These are phyloP conservation scores for Macroramphosus scolopax DNA, from an alignment of 2,797 vertebrate species.

Conservation along the genomic window DNA sequence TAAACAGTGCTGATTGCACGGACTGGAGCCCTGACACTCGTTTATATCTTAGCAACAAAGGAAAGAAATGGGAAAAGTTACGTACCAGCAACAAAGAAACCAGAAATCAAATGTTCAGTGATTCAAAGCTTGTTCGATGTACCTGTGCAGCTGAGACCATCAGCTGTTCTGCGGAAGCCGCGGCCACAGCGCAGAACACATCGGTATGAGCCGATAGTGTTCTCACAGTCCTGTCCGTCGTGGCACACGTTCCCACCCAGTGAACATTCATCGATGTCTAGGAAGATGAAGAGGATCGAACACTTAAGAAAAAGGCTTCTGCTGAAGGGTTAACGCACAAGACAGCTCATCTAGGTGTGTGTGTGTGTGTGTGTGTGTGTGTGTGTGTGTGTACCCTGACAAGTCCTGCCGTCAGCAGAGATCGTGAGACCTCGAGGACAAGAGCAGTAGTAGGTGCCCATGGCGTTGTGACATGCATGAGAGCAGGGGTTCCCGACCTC, in stretches of 20 bases:
- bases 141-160: slow-evolving; percentile 91
- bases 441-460: slow-evolving; percentile 94
- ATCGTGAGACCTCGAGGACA: slow-evolving; percentile 91
- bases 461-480: slow-evolving; percentile 88
- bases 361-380: background rate
- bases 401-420: slow-evolving; percentile 89
- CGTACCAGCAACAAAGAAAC: no score
- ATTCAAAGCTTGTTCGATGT: background rate
- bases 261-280: slow-evolving; percentile 93
- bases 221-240: slow-evolving; percentile 88
- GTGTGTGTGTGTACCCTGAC: slow-evolving; percentile 81
- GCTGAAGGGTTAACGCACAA: no score
- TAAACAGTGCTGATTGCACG: slow-evolving; percentile 91
- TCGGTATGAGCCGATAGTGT: slow-evolving; percentile 87
- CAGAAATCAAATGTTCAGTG: no score
- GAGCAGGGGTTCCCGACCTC: slow-evolving; percentile 85
- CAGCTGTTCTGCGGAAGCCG: slow-evolving; percentile 86
- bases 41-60: slow-evolving; percentile 83
- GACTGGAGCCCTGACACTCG: slow-evolving; percentile 90
- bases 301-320: background rate
- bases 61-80: background rate
- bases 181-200: slow-evolving; percentile 85
- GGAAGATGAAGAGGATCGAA: background rate
- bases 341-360: background rate
- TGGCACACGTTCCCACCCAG: slow-evolving; percentile 81